A percentile compares a stretch with the other conserved stretches of the same genome.
Evolutionary conservation across 2,113 vertebrate genomes (phyloP).

Genomic region (Podocnemis expansa): DNA sequence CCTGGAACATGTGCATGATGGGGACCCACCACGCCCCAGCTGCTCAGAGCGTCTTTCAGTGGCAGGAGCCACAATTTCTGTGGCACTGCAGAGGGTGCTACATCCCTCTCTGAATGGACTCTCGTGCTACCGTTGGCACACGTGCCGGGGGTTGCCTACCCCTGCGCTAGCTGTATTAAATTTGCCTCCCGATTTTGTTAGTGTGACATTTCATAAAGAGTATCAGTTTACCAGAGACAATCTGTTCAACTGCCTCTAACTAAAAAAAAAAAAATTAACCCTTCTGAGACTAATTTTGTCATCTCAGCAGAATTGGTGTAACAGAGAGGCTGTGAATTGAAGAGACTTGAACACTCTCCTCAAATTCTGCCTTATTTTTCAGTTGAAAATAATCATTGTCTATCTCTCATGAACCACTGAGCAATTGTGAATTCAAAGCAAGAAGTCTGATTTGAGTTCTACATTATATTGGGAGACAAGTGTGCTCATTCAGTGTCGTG

Average conservation of each 20-base stretch:
- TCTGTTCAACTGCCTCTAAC: not conserved
- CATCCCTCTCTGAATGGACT: too few species aligned
- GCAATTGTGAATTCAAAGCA: slow-evolving; percentile 25
- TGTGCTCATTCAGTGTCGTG: not conserved
- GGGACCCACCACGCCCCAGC: too few species aligned
- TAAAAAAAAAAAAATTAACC: not conserved
- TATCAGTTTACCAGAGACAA: not conserved
- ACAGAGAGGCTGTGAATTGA: slow-evolving; percentile 21
- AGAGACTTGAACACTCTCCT: not conserved
- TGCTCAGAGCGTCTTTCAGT: too few species aligned
- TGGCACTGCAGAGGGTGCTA: too few species aligned
- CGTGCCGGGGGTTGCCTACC: too few species aligned
- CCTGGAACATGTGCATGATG: too few species aligned
- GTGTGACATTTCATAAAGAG: not conserved
- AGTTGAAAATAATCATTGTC: not conserved
- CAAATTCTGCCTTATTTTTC: not conserved
- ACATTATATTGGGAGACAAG: not conserved
- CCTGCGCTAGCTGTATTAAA: not conserved
- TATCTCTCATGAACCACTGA: not conserved
- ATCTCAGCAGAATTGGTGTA: not conserved
- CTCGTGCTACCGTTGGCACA: too few species aligned
- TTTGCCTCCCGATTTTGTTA: not conserved
- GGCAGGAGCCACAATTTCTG: too few species aligned
- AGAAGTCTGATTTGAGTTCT: not conserved
- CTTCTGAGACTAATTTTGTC: not conserved